phyloP scores from a whole-genome alignment of 2,113 vertebrate genomes.

The Dunckerocampus dactyliophorus region DNA sequence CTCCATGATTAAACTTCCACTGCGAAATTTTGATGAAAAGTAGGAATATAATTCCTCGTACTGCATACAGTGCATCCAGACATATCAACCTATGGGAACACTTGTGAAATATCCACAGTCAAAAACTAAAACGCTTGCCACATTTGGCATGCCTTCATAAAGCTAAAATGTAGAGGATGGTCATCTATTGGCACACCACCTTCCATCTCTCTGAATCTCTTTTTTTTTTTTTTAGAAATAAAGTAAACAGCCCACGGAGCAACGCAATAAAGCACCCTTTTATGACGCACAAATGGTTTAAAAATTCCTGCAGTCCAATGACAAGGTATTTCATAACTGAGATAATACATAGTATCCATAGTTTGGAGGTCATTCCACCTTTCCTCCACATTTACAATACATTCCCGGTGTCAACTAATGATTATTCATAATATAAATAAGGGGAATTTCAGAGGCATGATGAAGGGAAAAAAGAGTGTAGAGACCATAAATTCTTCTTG shows the following conservation, averaged over 20 bases:
- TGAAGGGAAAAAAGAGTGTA: slow-evolving; percentile 11
- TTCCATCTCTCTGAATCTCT: slow-evolving; percentile 19
- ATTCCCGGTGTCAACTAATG: slow-evolving; percentile 10
- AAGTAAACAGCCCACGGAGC: slow-evolving; percentile 31
- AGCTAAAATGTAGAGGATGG: slow-evolving; percentile 19
- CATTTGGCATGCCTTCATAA: not conserved
- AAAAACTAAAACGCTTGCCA: not conserved
- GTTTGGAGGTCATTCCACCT: slow-evolving; percentile 6
- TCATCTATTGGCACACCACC: slow-evolving; percentile 36
- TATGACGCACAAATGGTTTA: slow-evolving; percentile 31
- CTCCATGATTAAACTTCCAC: slow-evolving; percentile 55
- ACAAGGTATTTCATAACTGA: slow-evolving; percentile 19
- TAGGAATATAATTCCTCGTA: slow-evolving; percentile 54
- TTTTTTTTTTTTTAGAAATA: slow-evolving; percentile 6
- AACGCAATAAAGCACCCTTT: slow-evolving; percentile 18
- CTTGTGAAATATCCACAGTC: slow-evolving; percentile 17
- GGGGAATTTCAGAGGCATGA: slow-evolving; percentile 7
- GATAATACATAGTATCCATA: slow-evolving; percentile 8
- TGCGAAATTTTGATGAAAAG: slow-evolving; percentile 65
- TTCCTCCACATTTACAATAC: slow-evolving; percentile 1
- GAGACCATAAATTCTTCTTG: slow-evolving; percentile 30
- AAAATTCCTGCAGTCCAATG: slow-evolving; percentile 17
- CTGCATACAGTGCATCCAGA: slow-evolving; percentile 31
- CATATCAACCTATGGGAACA: not conserved
- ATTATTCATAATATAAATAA: slow-evolving; percentile 2